Conservation (phyloP, 2,113 vertebrate genomes). For the Saccopteryx bilineata region DNA sequence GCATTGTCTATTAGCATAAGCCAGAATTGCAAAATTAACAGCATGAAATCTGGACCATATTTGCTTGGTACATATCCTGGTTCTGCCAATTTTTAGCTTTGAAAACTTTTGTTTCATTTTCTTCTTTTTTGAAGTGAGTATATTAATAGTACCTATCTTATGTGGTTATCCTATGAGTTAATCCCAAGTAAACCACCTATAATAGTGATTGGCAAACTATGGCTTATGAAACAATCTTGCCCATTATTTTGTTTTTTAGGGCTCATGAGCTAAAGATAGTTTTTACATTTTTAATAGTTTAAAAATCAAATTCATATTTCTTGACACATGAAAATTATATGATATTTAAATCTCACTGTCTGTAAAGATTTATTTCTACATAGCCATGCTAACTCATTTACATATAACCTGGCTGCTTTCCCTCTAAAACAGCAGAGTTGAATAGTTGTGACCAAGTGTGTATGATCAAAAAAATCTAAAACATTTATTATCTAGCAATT, state of each 20-base stretch:
- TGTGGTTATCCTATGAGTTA: constrained; percentile 43
- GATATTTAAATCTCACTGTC: constrained; percentile 52
- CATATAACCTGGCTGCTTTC: background rate
- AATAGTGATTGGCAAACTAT: constrained; percentile 19
- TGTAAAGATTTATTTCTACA: background rate
- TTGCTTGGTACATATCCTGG: background rate
- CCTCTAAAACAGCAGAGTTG: background rate
- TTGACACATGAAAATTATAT: constrained; percentile 16
- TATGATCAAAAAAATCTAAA: background rate
- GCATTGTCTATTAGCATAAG: constrained; percentile 47
- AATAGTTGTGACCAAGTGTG: background rate
- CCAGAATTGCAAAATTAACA: constrained; percentile 51
- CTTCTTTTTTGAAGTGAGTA: background rate
- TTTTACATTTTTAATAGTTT: constrained; percentile 36
- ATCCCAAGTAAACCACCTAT: background rate
- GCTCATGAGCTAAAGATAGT: background rate
- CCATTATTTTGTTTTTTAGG: constrained; percentile 35
- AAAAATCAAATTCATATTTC: constrained; percentile 54
- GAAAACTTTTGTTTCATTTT: constrained; percentile 20
- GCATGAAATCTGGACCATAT: background rate
- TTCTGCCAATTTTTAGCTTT: constrained; percentile 19
- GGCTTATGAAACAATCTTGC: background rate
- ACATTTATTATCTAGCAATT: background rate
- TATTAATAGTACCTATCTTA: background rate
- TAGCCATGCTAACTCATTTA: background rate